phyloP scores from a whole-genome alignment of 2,888 invertebrate species.

The Sthenelais limicola region DNA sequence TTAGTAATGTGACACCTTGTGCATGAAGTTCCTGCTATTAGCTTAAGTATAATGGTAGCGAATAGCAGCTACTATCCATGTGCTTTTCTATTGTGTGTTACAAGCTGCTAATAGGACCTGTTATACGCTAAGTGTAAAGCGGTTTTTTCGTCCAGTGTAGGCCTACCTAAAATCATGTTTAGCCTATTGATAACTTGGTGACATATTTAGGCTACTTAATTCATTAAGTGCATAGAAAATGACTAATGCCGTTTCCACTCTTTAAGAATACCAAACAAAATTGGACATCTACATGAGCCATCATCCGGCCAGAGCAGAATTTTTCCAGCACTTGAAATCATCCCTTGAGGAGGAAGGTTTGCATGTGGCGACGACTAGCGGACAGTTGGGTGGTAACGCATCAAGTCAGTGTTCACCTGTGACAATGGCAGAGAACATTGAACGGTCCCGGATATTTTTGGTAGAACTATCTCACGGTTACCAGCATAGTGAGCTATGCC shows the following conservation, averaged over 20 bases:
- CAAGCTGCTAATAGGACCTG: no score
- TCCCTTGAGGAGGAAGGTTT: slow-evolving; percentile 31
- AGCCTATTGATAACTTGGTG: background rate
- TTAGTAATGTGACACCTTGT: no score
- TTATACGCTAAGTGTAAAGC: no score
- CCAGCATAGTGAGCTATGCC: slow-evolving; percentile 35
- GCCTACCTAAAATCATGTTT: no score
- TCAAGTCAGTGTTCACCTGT: no score
- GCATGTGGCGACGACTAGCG: slow-evolving; percentile 15
- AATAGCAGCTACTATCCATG: no score
- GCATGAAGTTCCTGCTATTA: no score
- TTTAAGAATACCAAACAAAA: slow-evolving; percentile 23
- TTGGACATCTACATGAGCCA: slow-evolving; percentile 38
- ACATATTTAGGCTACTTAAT: no score
- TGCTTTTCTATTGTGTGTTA: no score
- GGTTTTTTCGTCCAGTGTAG: no score
- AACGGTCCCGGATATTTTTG: slow-evolving; percentile 32
- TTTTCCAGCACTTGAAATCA: slow-evolving; percentile 27
- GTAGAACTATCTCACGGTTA: slow-evolving; percentile 29
- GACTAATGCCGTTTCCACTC: background rate
- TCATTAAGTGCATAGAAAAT: background rate
- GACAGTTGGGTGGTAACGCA: background rate
- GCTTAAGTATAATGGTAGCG: no score
- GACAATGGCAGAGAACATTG: slow-evolving; percentile 33
- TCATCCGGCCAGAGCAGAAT: slow-evolving; percentile 16